Conservation (phyloP, 2,113 vertebrate genomes). For the Nerophis ophidion region DNA sequence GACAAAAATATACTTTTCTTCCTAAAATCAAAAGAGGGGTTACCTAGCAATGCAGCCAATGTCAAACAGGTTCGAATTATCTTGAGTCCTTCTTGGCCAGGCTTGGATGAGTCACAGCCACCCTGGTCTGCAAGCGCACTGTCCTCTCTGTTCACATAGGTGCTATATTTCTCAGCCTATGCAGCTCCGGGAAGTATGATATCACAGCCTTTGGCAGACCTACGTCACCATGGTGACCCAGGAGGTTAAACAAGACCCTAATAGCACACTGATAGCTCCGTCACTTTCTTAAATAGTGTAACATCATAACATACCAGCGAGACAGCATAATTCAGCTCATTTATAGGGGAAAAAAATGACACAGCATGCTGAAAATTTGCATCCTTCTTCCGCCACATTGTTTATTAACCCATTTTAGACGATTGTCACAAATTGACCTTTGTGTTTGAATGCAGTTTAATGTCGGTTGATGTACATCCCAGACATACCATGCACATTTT, state of each 20-base stretch:
- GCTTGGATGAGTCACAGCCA: slow-evolving; percentile 85
- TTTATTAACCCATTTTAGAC: too few species aligned
- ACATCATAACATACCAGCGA: too few species aligned
- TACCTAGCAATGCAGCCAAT: slow-evolving; percentile 48
- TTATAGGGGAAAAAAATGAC: too few species aligned
- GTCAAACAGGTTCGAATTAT: slow-evolving; percentile 90
- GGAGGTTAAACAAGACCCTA: not conserved
- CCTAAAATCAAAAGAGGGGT: not conserved
- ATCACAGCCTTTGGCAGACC: slow-evolving; percentile 86
- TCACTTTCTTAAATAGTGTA: too few species aligned
- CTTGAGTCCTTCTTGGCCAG: slow-evolving; percentile 92
- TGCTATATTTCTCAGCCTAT: slow-evolving; percentile 88
- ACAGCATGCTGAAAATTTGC: too few species aligned
- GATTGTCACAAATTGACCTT: too few species aligned
- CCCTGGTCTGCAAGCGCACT: slow-evolving; percentile 83
- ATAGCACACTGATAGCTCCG: not conserved
- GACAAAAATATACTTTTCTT: slow-evolving; percentile 12
- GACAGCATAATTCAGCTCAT: too few species aligned
- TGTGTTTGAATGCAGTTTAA: too few species aligned
- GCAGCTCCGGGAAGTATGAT: slow-evolving; percentile 89
- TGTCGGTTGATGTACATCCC: too few species aligned
- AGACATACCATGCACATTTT: too few species aligned
- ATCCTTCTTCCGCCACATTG: too few species aligned
- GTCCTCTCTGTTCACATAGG: slow-evolving; percentile 92
- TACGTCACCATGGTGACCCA: slow-evolving; percentile 91